Conservation (phyloP, 2,113 vertebrate genomes). For the Melanerpes aurifrons region DNA sequence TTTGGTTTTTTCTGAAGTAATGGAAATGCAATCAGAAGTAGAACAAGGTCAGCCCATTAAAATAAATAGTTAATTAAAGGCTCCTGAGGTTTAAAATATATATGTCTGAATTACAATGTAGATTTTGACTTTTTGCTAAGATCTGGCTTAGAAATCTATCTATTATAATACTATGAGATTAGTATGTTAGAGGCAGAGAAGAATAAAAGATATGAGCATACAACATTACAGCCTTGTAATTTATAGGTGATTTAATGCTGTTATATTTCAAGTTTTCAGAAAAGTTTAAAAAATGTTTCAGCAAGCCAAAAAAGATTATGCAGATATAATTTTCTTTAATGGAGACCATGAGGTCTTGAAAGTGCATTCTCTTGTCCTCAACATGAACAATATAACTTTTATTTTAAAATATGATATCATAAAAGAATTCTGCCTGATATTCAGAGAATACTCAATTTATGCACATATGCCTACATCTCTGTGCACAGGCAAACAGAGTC, state of each 20-base stretch:
- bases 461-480: fast-evolving
- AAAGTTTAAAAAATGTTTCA: slow-evolving; percentile 41
- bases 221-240: slow-evolving; percentile 69
- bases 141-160: slow-evolving; percentile 49
- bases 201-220: slow-evolving; percentile 53
- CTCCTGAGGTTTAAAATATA: slow-evolving; percentile 27
- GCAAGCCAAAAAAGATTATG: slow-evolving; percentile 39
- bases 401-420: neutral
- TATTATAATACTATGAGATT: slow-evolving; percentile 71
- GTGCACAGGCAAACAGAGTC: neutral
- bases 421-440: neutral
- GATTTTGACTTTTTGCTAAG: slow-evolving; percentile 56
- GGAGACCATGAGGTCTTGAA: slow-evolving; percentile 39
- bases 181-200: slow-evolving; percentile 32
- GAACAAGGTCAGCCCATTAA: neutral
- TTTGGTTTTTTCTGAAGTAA: neutral
- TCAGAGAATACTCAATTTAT: neutral
- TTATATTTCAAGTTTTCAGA: slow-evolving; percentile 49
- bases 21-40: slow-evolving; percentile 38
- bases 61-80: slow-evolving; percentile 46
- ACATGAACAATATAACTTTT: neutral
- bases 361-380: slow-evolving; percentile 8
- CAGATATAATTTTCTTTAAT: slow-evolving; percentile 31
- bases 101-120: slow-evolving; percentile 21
- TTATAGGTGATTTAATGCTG: slow-evolving; percentile 58